These are phyloP conservation scores for Jaculus jaculus DNA, from an alignment of 2,113 vertebrate species.

Conservation along the genomic window DNA sequence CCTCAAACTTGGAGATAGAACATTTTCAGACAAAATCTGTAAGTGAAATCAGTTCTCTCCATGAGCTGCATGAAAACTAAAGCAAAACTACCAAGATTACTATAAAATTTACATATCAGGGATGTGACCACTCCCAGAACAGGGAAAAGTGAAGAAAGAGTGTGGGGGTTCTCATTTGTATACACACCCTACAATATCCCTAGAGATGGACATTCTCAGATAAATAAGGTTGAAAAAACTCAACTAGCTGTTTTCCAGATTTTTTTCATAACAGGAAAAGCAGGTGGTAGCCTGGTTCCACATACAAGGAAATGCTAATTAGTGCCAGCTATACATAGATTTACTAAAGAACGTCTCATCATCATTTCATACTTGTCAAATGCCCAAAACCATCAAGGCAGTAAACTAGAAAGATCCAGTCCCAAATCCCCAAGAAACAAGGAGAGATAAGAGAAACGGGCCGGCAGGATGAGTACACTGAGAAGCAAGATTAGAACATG, in stretches of 20 bases:
- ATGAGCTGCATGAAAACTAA: slow-evolving; percentile 35
- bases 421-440: not conserved
- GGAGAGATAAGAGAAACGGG: not conserved
- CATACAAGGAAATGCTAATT: slow-evolving; percentile 49
- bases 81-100: slow-evolving; percentile 13
- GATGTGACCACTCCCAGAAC: not conserved
- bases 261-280: slow-evolving; percentile 70
- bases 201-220: slow-evolving; percentile 3
- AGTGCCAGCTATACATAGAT: slow-evolving; percentile 35
- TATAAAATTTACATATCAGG: not conserved
- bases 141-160: not conserved
- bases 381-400: slow-evolving; percentile 7
- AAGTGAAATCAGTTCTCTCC: not conserved
- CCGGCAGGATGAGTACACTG: not conserved
- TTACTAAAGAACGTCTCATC: slow-evolving; percentile 51
- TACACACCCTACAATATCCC: not conserved
- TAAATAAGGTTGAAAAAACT: slow-evolving; percentile 25
- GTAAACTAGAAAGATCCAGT: not conserved
- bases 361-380: slow-evolving; percentile 28
- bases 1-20: not conserved
- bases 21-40: slow-evolving; percentile 15
- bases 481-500: slow-evolving; percentile 1
- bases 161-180: not conserved
- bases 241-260: slow-evolving; percentile 55
- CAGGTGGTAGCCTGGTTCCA: slow-evolving; percentile 62